phyloP scores from a whole-genome alignment of 2,888 invertebrate genomes.

The Watsonalla binaria region DNA sequence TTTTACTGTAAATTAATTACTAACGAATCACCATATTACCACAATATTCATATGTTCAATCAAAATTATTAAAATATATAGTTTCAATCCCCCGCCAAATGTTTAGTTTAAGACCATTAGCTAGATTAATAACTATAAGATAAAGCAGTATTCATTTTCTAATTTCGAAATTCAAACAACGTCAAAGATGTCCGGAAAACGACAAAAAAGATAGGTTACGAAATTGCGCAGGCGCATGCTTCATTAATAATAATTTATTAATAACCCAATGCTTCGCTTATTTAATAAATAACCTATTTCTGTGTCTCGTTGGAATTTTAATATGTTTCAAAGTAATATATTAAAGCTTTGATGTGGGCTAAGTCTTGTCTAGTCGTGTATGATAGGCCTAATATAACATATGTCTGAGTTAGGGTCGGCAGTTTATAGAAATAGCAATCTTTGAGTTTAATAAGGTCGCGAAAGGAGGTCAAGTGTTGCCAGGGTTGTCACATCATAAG shows the following conservation, averaged over 20 bases:
- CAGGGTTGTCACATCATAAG: background rate
- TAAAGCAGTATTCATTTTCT: too few relatives aligned
- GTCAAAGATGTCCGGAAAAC: background rate
- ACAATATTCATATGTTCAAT: too few relatives aligned
- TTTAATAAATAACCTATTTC: conserved; percentile 1
- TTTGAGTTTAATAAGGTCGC: background rate
- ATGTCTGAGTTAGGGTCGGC: background rate
- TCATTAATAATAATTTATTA: conserved; percentile 1
- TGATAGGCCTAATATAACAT: conserved; percentile 1
- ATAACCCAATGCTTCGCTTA: background rate
- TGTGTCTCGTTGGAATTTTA: conserved; percentile 1
- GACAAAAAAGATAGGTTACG: background rate
- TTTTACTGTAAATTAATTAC: too few relatives aligned
- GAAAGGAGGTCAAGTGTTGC: background rate
- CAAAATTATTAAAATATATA: too few relatives aligned
- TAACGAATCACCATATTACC: too few relatives aligned
- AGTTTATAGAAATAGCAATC: background rate
- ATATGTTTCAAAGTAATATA: background rate
- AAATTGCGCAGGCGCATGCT: background rate
- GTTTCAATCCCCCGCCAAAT: too few relatives aligned
- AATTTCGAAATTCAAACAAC: too few relatives aligned
- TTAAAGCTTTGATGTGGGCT: background rate
- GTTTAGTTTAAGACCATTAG: too few relatives aligned
- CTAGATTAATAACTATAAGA: too few relatives aligned
- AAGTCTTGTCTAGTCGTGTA: background rate